Percentiles rank a stretch among this genome's conserved stretches.
phyloP scores from a whole-genome alignment of 1,140 invertebrate genomes.

The Drosophila nigromelanica region DNA sequence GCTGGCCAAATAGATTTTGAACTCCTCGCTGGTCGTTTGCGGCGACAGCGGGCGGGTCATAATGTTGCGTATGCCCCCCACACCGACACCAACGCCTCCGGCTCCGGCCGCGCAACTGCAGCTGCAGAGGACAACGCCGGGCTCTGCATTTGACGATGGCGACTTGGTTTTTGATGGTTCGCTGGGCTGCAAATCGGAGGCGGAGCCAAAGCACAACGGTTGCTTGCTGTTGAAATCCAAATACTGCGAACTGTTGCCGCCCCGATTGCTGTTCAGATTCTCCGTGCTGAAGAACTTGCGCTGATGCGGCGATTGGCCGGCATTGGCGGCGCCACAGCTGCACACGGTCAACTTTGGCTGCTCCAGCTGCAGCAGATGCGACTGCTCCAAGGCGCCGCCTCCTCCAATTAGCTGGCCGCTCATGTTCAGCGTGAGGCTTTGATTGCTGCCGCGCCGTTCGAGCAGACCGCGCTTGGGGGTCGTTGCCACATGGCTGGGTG shows the following conservation, averaged over 20 bases:
- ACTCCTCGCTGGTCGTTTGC: conserved; percentile 87
- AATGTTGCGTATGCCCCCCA: conserved; percentile 84
- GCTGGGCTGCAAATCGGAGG: conserved; percentile 74
- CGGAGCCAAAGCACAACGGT: conserved; percentile 75
- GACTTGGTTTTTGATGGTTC: conserved; percentile 45
- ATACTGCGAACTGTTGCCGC: conserved; percentile 49
- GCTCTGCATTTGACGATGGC: conserved; percentile 12
- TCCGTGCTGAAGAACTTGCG: conserved; percentile 83
- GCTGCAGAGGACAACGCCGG: conserved; percentile 55
- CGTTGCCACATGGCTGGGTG: conserved; percentile 53
- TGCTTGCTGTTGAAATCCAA: conserved; percentile 52
- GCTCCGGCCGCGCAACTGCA: conserved; percentile 77
- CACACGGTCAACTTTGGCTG: conserved; percentile 63
- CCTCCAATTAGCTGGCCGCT: conserved; percentile 63
- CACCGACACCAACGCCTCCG: conserved; percentile 25
- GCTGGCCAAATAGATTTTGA: conserved; percentile 88
- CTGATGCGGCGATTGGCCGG: conserved; percentile 77
- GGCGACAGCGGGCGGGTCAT: conserved; percentile 86
- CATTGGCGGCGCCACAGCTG: conserved; percentile 67
- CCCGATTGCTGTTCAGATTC: conserved; percentile 69
- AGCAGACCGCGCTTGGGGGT: conserved; percentile 87
- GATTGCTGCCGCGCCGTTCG: conserved; percentile 93
- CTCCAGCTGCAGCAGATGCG: conserved; percentile 16
- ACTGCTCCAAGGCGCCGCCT: conserved; percentile 24
- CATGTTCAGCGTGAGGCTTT: conserved; percentile 91